Percentiles rank a stretch among this genome's conserved stretches.
phyloP scores from a whole-genome alignment of 2,888 invertebrate species.

The Dasypolia templi region DNA sequence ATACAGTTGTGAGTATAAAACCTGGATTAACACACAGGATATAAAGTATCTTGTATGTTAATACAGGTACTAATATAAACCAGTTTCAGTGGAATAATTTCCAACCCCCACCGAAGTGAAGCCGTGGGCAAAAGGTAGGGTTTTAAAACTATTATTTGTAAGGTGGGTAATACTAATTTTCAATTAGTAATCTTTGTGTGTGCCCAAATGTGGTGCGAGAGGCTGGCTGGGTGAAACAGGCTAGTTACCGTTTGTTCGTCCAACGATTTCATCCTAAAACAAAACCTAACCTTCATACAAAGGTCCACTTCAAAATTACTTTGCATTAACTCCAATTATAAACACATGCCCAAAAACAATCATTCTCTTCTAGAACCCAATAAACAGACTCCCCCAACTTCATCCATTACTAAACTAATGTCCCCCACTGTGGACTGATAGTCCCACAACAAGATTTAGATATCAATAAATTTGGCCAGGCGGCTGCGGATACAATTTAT shows the following conservation, averaged over 20 bases:
- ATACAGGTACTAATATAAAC: no score
- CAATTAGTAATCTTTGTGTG: neutral
- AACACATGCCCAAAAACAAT: neutral
- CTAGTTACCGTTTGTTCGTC: neutral
- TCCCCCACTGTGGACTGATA: slow-evolving; percentile 54
- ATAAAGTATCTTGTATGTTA: no score
- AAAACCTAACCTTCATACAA: neutral
- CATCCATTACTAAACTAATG: slow-evolving; percentile 53
- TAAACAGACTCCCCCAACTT: slow-evolving; percentile 18
- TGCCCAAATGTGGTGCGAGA: neutral
- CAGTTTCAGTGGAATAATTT: no score
- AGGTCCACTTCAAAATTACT: neutral
- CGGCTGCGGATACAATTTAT: slow-evolving; percentile 61
- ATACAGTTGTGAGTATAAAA: no score
- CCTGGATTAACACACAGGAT: no score
- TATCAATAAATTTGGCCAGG: slow-evolving; percentile 64
- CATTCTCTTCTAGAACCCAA: neutral
- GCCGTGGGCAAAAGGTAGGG: no score
- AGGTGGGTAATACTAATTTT: no score
- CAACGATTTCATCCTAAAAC: neutral
- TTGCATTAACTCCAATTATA: neutral
- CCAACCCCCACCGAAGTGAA: no score
- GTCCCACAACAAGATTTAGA: slow-evolving; percentile 69
- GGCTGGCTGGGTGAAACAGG: no score
- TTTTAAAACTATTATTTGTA: no score